A percentile compares a stretch with the other conserved stretches of the same genome.
Evolutionary conservation across 2,113 vertebrate genomes (phyloP).

Genomic region (Engraulis encrasicolus): DNA sequence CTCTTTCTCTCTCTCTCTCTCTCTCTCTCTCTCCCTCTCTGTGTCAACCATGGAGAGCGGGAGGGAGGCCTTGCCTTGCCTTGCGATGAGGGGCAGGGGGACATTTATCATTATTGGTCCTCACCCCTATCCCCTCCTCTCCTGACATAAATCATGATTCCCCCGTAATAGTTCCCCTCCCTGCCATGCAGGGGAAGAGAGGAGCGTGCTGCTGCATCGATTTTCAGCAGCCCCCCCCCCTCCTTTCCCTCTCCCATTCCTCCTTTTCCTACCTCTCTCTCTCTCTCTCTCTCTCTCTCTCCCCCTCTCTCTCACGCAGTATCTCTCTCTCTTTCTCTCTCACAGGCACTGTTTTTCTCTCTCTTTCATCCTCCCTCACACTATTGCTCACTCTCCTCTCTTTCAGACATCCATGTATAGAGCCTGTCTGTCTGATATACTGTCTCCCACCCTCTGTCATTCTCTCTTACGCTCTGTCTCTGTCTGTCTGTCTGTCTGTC

Average conservation of each 20-base stretch:
- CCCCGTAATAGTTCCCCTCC: conserved; percentile 91
- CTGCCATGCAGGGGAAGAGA: conserved; percentile 87
- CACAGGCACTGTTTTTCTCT: background rate
- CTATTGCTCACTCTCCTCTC: background rate
- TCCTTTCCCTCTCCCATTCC: conserved; percentile 42
- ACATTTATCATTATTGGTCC: conserved; percentile 96
- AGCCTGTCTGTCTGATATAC: too few relatives aligned
- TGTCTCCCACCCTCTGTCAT: too few relatives aligned
- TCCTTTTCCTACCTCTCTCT: background rate
- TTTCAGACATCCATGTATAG: background rate
- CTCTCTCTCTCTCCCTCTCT: conserved; percentile 53
- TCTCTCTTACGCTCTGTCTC: background rate
- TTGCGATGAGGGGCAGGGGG: conserved; percentile 12
- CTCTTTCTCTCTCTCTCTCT: conserved; percentile 35
- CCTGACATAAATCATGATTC: conserved; percentile 98
- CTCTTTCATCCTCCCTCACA: background rate
- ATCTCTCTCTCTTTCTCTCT: background rate
- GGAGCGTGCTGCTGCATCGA: conserved; percentile 89
- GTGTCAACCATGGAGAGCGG: conserved; percentile 51
- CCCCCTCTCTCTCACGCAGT: background rate
- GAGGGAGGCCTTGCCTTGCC: too few relatives aligned
- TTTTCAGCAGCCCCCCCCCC: conserved; percentile 65
- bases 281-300: background rate
- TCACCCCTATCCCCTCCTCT: conserved; percentile 83
- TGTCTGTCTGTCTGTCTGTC: background rate